Percentiles rank a stretch among this genome's conserved stretches.
Conservation (phyloP, 2,797 vertebrate genomes). For the Acanthurus tractus region DNA sequence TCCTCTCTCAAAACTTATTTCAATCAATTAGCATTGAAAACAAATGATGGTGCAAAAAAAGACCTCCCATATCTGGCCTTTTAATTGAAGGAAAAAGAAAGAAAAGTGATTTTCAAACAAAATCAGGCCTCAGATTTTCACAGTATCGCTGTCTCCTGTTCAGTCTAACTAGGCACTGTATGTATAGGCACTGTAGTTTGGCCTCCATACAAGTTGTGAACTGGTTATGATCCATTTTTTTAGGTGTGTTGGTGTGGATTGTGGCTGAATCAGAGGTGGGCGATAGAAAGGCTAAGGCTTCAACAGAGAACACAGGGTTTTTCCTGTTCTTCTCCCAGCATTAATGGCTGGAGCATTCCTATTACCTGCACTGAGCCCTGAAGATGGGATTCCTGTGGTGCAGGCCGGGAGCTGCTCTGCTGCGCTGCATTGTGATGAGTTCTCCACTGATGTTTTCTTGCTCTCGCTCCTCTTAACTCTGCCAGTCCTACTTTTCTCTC, state of each 20-base stretch:
- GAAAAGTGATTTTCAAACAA: neutral
- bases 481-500: conserved; percentile 78
- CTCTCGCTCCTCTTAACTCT: conserved; percentile 77
- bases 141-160: conserved; percentile 26
- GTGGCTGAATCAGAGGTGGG: conserved; percentile 66
- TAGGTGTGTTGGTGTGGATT: conserved; percentile 48
- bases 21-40: conserved; percentile 50
- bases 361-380: conserved; percentile 87
- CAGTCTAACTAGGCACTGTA: conserved; percentile 9
- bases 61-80: neutral
- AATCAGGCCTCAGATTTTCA: conserved; percentile 24
- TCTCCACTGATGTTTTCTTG: conserved; percentile 85
- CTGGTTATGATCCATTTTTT: conserved; percentile 63
- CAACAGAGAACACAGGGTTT: conserved; percentile 76
- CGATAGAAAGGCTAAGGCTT: conserved; percentile 70
- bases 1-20: conserved; percentile 12
- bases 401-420: conserved; percentile 82
- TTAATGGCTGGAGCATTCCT: conserved; percentile 86
- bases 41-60: conserved; percentile 29
- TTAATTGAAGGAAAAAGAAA: neutral
- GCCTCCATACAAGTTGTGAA: conserved; percentile 22
- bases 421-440: conserved; percentile 86
- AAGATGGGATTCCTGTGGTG: conserved; percentile 86
- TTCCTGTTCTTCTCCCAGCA: conserved; percentile 79
- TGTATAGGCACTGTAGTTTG: conserved; percentile 24